phyloP scores from a whole-genome alignment of 2,888 invertebrate genomes.

The Embidobia sp. region DNA sequence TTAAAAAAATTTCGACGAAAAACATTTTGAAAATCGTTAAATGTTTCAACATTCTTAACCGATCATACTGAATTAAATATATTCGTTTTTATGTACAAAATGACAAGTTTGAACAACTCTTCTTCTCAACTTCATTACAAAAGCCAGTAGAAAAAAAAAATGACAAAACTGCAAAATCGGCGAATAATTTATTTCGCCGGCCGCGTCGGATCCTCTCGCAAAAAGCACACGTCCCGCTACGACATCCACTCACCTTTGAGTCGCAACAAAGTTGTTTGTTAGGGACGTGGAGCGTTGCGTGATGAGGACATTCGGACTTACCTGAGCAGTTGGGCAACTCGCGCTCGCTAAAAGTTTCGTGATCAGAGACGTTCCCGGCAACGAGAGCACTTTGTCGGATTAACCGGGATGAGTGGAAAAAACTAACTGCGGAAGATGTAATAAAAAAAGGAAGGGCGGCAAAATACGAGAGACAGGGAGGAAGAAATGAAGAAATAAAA shows the following conservation, averaged over 20 bases:
- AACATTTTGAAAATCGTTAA: too few relatives aligned
- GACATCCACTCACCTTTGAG: constrained; percentile 25
- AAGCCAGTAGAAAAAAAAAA: too few relatives aligned
- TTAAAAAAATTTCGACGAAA: too few relatives aligned
- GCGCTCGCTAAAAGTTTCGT: constrained; percentile 56
- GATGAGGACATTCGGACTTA: constrained; percentile 58
- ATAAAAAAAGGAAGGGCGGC: constrained; percentile 45
- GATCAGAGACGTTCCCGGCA: constrained; percentile 56
- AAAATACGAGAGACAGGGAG: constrained; percentile 30
- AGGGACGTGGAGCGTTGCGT: constrained; percentile 56
- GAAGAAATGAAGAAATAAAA: constrained; percentile 53
- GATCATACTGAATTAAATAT: too few relatives aligned
- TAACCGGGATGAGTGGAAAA: constrained; percentile 48
- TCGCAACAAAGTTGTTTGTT: constrained; percentile 49
- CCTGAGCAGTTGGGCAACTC: constrained; percentile 55
- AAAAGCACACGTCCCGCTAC: not conserved
- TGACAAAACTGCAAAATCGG: too few relatives aligned
- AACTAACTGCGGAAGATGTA: constrained; percentile 53
- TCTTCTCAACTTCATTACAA: too few relatives aligned
- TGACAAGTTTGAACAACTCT: too few relatives aligned
- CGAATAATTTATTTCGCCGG: too few relatives aligned
- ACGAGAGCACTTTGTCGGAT: constrained; percentile 60
- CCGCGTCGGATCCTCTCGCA: too few relatives aligned
- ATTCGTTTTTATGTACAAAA: too few relatives aligned
- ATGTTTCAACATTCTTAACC: too few relatives aligned